phyloP scores from a whole-genome alignment of 2,888 invertebrate genomes.

The Metellina segmentata region DNA sequence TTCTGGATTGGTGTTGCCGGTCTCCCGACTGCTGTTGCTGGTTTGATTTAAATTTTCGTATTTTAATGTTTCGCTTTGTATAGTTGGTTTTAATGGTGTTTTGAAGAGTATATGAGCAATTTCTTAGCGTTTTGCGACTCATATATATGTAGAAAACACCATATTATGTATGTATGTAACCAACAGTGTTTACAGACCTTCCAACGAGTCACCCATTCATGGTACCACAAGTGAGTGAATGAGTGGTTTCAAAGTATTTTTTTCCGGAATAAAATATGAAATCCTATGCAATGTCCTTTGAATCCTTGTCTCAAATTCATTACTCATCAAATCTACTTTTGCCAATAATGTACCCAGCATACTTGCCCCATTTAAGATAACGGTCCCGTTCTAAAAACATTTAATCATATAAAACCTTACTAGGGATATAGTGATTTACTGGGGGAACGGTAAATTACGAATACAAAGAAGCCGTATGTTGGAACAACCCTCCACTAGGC shows the following conservation, averaged over 20 bases:
- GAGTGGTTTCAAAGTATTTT: constrained; percentile 1
- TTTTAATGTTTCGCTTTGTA: no score
- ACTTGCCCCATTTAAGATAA: constrained; percentile 9
- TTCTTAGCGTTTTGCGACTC: no score
- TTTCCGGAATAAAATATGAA: constrained; percentile 3
- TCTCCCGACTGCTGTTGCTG: no score
- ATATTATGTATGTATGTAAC: no score
- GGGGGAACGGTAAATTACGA: background rate
- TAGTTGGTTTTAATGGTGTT: no score
- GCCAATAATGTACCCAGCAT: constrained; percentile 8
- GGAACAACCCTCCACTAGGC: constrained; percentile 4
- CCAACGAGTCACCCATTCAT: no score
- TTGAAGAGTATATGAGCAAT: no score
- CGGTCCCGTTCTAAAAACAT: constrained; percentile 22
- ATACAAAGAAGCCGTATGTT: background rate
- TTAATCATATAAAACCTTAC: constrained; percentile 28
- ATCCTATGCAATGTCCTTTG: background rate
- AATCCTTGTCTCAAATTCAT: background rate
- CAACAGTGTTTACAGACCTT: no score
- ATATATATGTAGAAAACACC: no score
- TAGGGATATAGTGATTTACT: no score
- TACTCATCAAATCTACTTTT: constrained; percentile 21
- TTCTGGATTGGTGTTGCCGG: no score
- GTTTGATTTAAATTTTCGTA: no score
- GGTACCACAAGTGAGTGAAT: background rate